These are phyloP conservation scores for Drosophila antonietae DNA, from an alignment of 2,888 invertebrate species.

Conservation along the genomic window DNA sequence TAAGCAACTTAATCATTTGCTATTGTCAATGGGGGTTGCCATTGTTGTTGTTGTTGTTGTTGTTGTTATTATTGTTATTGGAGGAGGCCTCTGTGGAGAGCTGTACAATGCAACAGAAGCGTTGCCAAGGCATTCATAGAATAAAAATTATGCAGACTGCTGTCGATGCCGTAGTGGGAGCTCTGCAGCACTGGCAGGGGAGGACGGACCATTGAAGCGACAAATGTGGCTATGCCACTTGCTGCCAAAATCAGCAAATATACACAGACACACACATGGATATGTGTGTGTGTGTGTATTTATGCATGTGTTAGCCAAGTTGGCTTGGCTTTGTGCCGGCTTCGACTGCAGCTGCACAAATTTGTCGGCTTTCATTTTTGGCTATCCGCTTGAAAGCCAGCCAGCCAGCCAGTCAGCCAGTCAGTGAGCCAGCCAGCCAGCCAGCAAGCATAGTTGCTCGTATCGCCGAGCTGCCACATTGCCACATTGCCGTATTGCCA, in stretches of 20 bases:
- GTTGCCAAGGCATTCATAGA: constrained; percentile 66
- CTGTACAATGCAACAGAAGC: constrained; percentile 35
- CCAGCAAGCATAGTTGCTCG: constrained; percentile 45
- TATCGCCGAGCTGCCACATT: constrained; percentile 38
- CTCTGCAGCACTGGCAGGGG: not conserved
- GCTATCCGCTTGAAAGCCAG: constrained; percentile 57
- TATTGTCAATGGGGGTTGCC: constrained; percentile 58
- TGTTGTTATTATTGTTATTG: not conserved
- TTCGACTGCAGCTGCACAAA: constrained; percentile 71
- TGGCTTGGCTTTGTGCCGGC: constrained; percentile 50
- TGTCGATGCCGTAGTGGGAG: constrained; percentile 4
- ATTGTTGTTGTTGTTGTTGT: constrained; percentile 13
- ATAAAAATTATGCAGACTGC: constrained; percentile 74
- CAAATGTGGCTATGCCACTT: constrained; percentile 78
- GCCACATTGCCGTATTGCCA: constrained; percentile 49
- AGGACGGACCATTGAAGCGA: constrained; percentile 61
- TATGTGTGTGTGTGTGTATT: not conserved
- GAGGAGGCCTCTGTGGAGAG: constrained; percentile 26
- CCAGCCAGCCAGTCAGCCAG: not conserved
- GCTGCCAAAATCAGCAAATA: constrained; percentile 73
- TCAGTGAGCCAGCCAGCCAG: not conserved
- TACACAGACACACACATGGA: constrained; percentile 9
- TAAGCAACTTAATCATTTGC: constrained; percentile 80
- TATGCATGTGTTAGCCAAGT: constrained; percentile 20
- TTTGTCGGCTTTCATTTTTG: constrained; percentile 76